These are phyloP conservation scores for Sarcophaga rosellei DNA, from an alignment of 2,888 invertebrate species.

Conservation along the genomic window DNA sequence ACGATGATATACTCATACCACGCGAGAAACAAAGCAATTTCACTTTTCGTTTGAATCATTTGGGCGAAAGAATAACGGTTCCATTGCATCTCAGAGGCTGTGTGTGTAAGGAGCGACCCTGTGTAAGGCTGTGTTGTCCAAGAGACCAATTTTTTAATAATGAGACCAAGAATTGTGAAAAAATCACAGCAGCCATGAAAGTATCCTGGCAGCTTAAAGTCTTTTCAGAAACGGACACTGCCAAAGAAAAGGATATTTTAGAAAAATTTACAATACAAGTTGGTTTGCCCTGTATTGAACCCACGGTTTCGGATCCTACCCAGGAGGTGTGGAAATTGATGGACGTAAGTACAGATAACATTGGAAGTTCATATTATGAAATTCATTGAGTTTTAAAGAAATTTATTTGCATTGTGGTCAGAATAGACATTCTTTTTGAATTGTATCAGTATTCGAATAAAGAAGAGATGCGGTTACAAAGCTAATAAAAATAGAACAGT, in stretches of 20 bases:
- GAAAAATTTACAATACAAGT: slow-evolving; percentile 47
- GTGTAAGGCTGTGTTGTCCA: slow-evolving; percentile 74
- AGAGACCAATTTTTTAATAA: slow-evolving; percentile 32
- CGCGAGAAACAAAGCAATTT: slow-evolving; percentile 65
- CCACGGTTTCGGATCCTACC: slow-evolving; percentile 72
- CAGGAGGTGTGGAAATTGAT: slow-evolving; percentile 73
- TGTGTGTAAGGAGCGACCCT: slow-evolving; percentile 71
- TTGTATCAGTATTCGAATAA: too few relatives aligned
- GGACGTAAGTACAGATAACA: slow-evolving; percentile 69
- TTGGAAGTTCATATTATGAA: background rate
- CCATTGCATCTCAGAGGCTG: slow-evolving; percentile 73
- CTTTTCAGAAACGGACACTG: slow-evolving; percentile 2
- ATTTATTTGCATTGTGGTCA: too few relatives aligned
- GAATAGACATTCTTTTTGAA: too few relatives aligned
- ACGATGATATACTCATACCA: slow-evolving; percentile 72
- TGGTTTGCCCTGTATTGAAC: slow-evolving; percentile 70
- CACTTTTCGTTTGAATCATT: slow-evolving; percentile 63
- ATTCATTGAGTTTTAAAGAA: too few relatives aligned
- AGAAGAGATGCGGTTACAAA: too few relatives aligned
- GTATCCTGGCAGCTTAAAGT: slow-evolving; percentile 20
- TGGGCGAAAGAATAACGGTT: slow-evolving; percentile 16
- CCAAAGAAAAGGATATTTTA: slow-evolving; percentile 27
- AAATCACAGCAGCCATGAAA: slow-evolving; percentile 28
- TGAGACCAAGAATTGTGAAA: slow-evolving; percentile 17
- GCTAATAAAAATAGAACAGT: too few relatives aligned